Evolutionary conservation across 2,888 invertebrate species (phyloP), one percentile per base, ranked within the genome.

Genomic region (Sylvicola cinctus): DNA sequence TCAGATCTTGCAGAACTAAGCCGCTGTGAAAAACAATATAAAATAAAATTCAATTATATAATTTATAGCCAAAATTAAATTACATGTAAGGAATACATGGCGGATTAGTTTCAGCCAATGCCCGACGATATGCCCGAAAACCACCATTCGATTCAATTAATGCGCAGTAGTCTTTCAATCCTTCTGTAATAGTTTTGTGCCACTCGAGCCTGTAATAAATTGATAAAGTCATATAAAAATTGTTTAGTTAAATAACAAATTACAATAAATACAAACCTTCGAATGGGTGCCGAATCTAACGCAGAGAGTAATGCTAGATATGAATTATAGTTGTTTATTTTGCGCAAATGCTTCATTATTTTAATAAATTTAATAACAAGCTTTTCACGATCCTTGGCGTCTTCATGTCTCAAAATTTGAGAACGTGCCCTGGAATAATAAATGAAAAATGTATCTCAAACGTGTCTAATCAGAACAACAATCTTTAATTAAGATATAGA

Each of bases 31-130:
- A 33, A 39, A 44, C 15, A 33, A 15, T 36, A 29, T 15, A 23
- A 16, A 26, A 15, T 16, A 15, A 4, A 31, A 27, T 4, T 32
- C 17, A 30, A 29, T 13, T 14, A 25, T 37, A n/a, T 2, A 20
- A 32, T 26, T 30, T 20, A 11, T 23, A 17, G 3, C 10, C n/a
- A 20, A 33, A 33, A n/a, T 11, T 6, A 34, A 68, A 80, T 70
- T 62, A 95, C 95, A 98, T 91, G 59, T 98, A 98, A 3, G 98
- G 98, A 62, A 98, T 93, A 58, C 96, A 96, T 23, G 98, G 98
- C 23, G 96, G 93, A 51, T 83, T 80, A 4, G 95, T 90, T 52
- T 91, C 90, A 4, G 85, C 79, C 43, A 98, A 62, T 31, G 93
- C 90, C 55, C 80, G 84, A 35, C 98, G 66, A 56, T 98, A 98